These are phyloP conservation scores for Ennomos fuscantarius DNA, from an alignment of 2,888 invertebrate species.

Conservation along the genomic window DNA sequence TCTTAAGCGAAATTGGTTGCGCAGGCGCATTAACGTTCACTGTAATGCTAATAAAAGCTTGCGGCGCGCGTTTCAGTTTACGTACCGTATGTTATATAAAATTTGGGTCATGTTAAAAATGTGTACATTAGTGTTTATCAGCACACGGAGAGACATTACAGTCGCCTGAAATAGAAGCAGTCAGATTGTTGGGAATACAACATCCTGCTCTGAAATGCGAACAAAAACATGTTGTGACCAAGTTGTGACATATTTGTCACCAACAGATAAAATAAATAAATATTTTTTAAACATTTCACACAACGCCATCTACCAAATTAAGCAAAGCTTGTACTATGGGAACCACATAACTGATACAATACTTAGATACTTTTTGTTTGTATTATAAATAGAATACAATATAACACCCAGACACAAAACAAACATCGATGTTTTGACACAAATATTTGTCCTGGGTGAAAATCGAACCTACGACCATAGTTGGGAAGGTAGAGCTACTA, in stretches of 20 bases:
- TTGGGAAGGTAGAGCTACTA: no score
- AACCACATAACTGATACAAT: no score
- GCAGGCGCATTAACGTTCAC: constrained; percentile 34
- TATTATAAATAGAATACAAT: no score
- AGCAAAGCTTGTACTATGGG: no score
- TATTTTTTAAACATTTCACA: no score
- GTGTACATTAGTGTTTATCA: constrained; percentile 33
- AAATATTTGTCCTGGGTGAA: no score
- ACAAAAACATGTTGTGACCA: constrained; percentile 30
- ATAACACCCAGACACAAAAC: no score
- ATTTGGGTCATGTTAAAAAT: constrained; percentile 49
- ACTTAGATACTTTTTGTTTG: no score
- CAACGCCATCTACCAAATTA: no score
- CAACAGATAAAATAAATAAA: constrained; percentile 29
- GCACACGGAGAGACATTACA: constrained; percentile 31
- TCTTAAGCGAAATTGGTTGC: constrained; percentile 40
- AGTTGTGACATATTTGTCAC: constrained; percentile 18
- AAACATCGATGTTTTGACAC: no score
- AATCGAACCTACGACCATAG: no score
- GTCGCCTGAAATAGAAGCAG: constrained; percentile 18
- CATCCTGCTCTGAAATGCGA: constrained; percentile 28
- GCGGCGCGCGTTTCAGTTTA: constrained; percentile 37
- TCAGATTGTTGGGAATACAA: constrained; percentile 4
- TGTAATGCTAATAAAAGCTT: constrained; percentile 41
- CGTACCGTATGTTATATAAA: constrained; percentile 32